phyloP scores from a whole-genome alignment of 2,113 vertebrate species.

The Lathamus discolor region DNA sequence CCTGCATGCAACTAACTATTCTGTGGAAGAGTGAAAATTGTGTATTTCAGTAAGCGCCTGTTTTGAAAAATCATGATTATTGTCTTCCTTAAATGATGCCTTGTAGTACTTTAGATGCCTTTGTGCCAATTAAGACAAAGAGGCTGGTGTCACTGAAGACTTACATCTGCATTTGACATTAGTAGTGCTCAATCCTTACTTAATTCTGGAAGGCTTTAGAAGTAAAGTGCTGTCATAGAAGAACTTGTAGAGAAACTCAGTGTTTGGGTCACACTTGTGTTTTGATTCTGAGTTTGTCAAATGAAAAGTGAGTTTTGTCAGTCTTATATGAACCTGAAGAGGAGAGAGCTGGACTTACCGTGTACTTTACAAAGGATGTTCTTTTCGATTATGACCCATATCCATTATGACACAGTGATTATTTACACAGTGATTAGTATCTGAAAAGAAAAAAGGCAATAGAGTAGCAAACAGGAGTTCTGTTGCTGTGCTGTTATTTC shows the following conservation, averaged over 20 bases:
- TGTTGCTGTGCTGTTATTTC: not conserved
- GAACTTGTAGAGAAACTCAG: not conserved
- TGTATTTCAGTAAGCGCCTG: not conserved
- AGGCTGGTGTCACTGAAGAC: not conserved
- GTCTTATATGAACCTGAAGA: not conserved
- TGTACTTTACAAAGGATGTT: not conserved
- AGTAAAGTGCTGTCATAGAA: not conserved
- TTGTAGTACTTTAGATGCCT: not conserved
- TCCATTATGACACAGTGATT: not conserved
- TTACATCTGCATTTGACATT: not conserved
- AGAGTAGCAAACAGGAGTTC: not conserved
- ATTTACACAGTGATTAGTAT: not conserved
- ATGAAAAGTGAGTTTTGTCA: not conserved
- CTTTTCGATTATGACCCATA: not conserved
- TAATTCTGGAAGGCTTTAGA: not conserved
- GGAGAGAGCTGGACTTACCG: not conserved
- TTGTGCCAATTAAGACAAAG: not conserved
- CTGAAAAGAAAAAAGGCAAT: not conserved
- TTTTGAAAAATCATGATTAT: not conserved
- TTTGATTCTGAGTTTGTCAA: not conserved
- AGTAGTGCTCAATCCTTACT: not conserved
- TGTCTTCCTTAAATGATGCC: not conserved
- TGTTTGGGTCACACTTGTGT: not conserved
- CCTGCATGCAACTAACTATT: accelerated
- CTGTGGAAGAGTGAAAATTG: not conserved